phyloP scores from a whole-genome alignment of 2,113 vertebrate species.

The Amphilophus citrinellus region DNA sequence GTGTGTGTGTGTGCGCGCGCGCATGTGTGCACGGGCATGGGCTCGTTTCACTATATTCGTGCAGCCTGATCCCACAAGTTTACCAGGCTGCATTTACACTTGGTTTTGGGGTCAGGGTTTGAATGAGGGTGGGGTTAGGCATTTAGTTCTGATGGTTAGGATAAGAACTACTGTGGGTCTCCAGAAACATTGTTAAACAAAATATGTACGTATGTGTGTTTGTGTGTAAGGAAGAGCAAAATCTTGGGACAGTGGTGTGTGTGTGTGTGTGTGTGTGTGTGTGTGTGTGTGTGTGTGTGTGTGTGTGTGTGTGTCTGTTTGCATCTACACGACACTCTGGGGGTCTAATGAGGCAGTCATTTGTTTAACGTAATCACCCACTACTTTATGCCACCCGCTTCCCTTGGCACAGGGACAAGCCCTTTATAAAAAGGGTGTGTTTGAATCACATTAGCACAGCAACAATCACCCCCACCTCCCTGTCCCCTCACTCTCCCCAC shows the following conservation, averaged over 20 bases:
- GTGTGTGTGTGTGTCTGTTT: constrained; percentile 39
- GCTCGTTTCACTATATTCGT: background rate
- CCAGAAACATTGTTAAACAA: background rate
- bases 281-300: background rate
- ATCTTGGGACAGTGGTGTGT: constrained; percentile 11
- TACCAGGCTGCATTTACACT: background rate
- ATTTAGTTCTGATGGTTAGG: background rate
- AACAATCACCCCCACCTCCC: constrained; percentile 2
- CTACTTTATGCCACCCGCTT: constrained; percentile 68
- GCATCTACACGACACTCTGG: constrained; percentile 55
- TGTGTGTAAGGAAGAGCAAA: constrained; percentile 5
- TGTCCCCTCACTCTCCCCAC: constrained; percentile 24
- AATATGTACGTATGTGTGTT: constrained; percentile 27
- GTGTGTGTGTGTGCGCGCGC: no score
- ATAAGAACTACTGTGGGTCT: background rate
- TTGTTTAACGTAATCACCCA: constrained; percentile 76
- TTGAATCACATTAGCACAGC: constrained; percentile 56
- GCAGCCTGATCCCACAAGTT: background rate
- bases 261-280: constrained; percentile 12
- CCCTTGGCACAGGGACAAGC: constrained; percentile 58
- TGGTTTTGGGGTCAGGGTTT: background rate
- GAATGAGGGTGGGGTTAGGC: background rate
- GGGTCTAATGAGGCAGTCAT: constrained; percentile 72
- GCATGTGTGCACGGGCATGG: no score
- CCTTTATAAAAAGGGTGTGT: constrained; percentile 64